Percentiles rank a stretch among this genome's conserved stretches.
phyloP scores from a whole-genome alignment of 2,113 vertebrate species.

The Carassius auratus region DNA sequence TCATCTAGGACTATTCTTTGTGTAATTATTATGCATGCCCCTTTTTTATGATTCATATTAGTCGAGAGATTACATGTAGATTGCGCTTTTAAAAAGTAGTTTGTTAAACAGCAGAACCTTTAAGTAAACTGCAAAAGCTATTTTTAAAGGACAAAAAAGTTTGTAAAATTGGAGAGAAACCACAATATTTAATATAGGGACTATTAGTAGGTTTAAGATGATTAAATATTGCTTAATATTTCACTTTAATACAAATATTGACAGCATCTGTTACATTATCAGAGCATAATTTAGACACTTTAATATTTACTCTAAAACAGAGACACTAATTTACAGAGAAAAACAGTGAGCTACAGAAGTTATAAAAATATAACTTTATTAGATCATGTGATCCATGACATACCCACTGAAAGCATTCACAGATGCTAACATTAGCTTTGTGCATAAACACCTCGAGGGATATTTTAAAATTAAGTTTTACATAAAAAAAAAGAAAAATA shows the following conservation, averaged over 20 bases:
- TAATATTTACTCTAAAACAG: background rate
- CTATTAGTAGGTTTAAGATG: background rate
- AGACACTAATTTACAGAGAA: constrained; percentile 6
- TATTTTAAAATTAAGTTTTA: constrained; percentile 50
- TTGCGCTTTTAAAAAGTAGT: too few species aligned
- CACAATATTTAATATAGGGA: too few species aligned
- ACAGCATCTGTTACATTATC: background rate
- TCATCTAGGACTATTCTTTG: too few species aligned
- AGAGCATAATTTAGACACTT: background rate
- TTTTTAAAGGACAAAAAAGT: background rate
- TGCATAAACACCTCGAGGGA: constrained; percentile 69
- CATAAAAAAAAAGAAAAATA: constrained; percentile 34
- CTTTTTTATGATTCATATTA: too few species aligned
- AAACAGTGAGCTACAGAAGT: constrained; percentile 49
- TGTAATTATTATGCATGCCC: too few species aligned
- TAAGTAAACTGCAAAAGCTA: background rate
- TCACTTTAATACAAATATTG: background rate
- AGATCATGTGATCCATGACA: constrained; percentile 64
- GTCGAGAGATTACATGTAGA: too few species aligned
- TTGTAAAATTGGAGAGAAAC: background rate
- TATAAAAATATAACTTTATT: constrained; percentile 74
- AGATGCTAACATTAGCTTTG: constrained; percentile 69
- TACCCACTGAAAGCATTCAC: constrained; percentile 60
- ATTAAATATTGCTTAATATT: background rate
- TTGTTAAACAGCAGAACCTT: background rate